Conservation (phyloP, 2,113 vertebrate genomes). For the Paramisgurnus dabryanus region DNA sequence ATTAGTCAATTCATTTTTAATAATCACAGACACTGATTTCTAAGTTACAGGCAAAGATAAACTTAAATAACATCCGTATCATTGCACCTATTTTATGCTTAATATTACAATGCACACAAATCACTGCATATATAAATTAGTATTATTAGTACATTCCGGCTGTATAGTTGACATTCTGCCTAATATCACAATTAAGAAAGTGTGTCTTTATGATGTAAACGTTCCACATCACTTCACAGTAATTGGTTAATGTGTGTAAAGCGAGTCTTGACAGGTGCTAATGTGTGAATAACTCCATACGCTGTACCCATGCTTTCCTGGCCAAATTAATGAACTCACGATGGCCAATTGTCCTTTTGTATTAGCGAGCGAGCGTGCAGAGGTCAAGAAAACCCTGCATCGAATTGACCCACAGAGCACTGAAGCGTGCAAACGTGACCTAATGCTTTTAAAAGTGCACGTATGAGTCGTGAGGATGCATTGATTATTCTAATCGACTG, state of each 20-base stretch:
- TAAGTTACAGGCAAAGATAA: too few relatives aligned
- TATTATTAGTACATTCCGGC: too few relatives aligned
- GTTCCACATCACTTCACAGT: background rate
- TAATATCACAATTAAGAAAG: background rate
- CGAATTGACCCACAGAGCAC: slow-evolving; percentile 2
- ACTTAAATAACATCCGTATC: too few relatives aligned
- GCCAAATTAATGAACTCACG: background rate
- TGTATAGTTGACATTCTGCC: too few relatives aligned
- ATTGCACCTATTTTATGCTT: too few relatives aligned
- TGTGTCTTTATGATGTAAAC: background rate
- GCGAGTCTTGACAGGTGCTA: background rate
- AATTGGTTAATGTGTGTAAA: background rate
- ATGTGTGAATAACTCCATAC: background rate
- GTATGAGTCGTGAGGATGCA: slow-evolving; percentile 34
- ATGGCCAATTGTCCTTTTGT: background rate
- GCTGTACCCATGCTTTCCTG: background rate
- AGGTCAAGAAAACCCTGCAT: slow-evolving; percentile 16
- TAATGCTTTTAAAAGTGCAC: slow-evolving; percentile 42
- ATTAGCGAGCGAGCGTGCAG: background rate
- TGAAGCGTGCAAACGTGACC: slow-evolving; percentile 18
- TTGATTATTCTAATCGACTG: slow-evolving; percentile 37
- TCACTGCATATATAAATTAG: too few relatives aligned
- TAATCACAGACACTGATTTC: too few relatives aligned
- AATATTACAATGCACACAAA: too few relatives aligned
- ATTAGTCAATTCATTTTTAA: too few relatives aligned